Conservation (phyloP, 2,113 vertebrate species). For the Ivindomyrus marchei region DNA sequence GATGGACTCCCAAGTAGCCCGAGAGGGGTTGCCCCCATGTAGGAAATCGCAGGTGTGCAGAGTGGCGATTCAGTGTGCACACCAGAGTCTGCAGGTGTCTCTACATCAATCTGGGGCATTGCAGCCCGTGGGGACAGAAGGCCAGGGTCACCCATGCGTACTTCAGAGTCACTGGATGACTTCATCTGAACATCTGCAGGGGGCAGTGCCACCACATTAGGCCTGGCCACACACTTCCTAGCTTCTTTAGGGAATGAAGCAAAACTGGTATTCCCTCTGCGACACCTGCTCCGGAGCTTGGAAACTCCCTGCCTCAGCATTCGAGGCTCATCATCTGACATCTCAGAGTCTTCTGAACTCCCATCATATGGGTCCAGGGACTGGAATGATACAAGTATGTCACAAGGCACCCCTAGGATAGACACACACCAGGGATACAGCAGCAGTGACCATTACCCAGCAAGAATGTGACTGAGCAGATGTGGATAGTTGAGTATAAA, state of each 20-base stretch:
- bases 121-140: constrained; percentile 7
- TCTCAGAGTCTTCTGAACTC: constrained; percentile 66
- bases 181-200: constrained; percentile 47
- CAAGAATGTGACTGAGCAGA: not conserved
- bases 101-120: not conserved
- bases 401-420: constrained; percentile 4
- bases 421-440: not conserved
- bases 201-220: constrained; percentile 19
- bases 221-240: constrained; percentile 25
- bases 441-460: not conserved
- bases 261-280: constrained; percentile 27
- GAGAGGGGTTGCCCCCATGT: not conserved
- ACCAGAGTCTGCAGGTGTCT: constrained; percentile 13
- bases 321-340: constrained; percentile 20
- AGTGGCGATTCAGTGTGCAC: not conserved
- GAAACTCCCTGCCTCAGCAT: constrained; percentile 27
- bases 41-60: not conserved
- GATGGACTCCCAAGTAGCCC: constrained; percentile 27
- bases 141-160: constrained; percentile 31
- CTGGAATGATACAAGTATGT: constrained; percentile 44
- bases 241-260: constrained; percentile 21
- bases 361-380: constrained; percentile 73
- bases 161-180: constrained; percentile 38
- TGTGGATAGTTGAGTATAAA: not conserved
- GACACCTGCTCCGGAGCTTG: constrained; percentile 27